Base-by-base conservation (phyloP, 2,113 vertebrate species). In the Scomber colias region DNA sequence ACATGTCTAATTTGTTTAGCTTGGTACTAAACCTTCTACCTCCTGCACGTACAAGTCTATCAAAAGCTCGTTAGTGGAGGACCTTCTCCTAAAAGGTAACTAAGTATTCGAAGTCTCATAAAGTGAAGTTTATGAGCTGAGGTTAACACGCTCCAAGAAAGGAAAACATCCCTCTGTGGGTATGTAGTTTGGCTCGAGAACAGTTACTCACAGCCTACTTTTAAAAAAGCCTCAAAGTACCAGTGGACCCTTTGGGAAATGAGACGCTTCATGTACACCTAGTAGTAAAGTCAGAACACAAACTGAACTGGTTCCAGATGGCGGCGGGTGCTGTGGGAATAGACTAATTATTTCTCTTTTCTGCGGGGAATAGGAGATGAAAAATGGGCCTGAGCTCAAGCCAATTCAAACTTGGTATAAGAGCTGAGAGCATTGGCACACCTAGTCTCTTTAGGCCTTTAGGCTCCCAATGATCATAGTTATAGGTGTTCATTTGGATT, bases 291-390 rank as follows among this genome's bases (percentile, higher is more conserved):
- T 17, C 45, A 49, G 55, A 82, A 3, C 14, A 67, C 62, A 44
- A 7, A 55, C 24, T 76, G 71, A 90, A 88, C 71, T 83, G 74
- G 75, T 68, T 89, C 71, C 77, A 71, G 63, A 59, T 79, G 82
- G 68, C 69, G 61, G 51, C 49, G 30, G 71, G 54, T 72, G 71
- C 83, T 66, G 27, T 13, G 86, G 89, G 84, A 88, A 57, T 73
- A 62, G 51, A 71, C 51, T 87, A 89, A 93, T 93, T 91, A 92
- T 86, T 46, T 35, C 15, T 70, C 56, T 15, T 48, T 21, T 79
- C 82, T 55, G 7, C 19, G 5, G 74, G 66, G 88, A 84, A 16
- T 48, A 64, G 6, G 21, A 56, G 56, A 67, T 48, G 64, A 54
- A 88, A 88, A 90, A 61, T 44, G 46, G 72, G 31, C 15, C 64